Evolutionary conservation across 2,797 vertebrate species (phyloP).

Genomic region (Squalus acanthias): DNA sequence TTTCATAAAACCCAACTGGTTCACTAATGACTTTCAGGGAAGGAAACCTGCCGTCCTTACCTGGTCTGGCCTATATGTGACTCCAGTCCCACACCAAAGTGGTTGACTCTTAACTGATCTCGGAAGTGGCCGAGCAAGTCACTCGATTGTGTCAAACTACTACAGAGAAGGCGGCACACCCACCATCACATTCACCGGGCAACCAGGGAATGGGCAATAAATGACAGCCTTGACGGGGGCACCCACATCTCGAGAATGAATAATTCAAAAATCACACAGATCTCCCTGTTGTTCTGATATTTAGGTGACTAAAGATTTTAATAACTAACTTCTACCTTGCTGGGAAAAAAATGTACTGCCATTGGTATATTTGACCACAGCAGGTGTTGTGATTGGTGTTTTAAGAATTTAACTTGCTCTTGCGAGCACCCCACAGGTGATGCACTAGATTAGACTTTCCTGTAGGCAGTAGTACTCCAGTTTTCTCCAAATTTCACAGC

Average conservation of each 20-base stretch:
- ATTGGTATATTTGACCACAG: not conserved
- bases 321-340: not conserved
- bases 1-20: not conserved
- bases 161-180: not conserved
- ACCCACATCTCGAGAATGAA: not conserved
- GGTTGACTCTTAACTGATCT: not conserved
- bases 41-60: not conserved
- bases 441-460: not conserved
- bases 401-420: not conserved
- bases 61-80: not conserved
- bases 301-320: not conserved
- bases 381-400: not conserved
- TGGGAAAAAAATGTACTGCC: not conserved
- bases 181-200: not conserved
- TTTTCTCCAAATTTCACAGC: not conserved
- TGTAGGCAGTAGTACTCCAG: not conserved
- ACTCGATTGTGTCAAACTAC: not conserved
- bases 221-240: not conserved
- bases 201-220: not conserved
- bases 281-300: not conserved
- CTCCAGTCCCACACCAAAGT: no score
- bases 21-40: not conserved
- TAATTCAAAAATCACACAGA: not conserved
- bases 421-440: not conserved
- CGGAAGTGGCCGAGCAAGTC: not conserved